phyloP scores from a whole-genome alignment of 2,113 vertebrate species.

The Terrapene triunguis region DNA sequence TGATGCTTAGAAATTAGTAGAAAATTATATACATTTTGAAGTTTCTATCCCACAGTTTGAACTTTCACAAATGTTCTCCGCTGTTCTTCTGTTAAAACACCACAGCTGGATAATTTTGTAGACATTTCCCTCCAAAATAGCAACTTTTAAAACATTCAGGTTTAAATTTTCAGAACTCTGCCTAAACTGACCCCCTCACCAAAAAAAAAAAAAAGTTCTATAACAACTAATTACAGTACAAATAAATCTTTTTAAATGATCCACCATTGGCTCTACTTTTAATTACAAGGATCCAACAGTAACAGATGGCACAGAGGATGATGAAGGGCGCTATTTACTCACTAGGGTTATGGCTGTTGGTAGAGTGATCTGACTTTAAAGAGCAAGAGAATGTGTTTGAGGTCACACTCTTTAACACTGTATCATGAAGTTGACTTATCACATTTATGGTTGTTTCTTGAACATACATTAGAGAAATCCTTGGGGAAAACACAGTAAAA shows the following conservation, averaged over 20 bases:
- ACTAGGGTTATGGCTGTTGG: constrained; percentile 60
- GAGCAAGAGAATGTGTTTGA: constrained; percentile 29
- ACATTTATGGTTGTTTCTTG: constrained; percentile 51
- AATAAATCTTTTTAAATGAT: neutral
- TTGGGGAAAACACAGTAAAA: too few species aligned
- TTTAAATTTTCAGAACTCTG: neutral
- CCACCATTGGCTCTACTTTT: constrained; percentile 58
- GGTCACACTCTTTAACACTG: constrained; percentile 53
- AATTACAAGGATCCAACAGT: constrained; percentile 52
- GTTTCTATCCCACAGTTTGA: neutral
- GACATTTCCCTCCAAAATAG: neutral
- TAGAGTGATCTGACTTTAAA: constrained; percentile 43
- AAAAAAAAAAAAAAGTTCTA: neutral
- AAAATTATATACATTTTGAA: neutral
- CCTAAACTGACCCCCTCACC: neutral
- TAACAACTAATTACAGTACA: neutral
- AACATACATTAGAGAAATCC: neutral
- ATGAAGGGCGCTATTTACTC: constrained; percentile 56
- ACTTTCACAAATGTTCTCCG: neutral
- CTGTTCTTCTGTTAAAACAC: neutral
- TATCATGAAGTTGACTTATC: constrained; percentile 54
- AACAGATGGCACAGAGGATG: constrained; percentile 71
- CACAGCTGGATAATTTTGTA: too few species aligned
- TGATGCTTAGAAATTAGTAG: neutral
- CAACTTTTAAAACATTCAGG: neutral